Evolutionary conservation across 2,888 invertebrate genomes (phyloP).

Genomic region (Ernsta delagoae): DNA sequence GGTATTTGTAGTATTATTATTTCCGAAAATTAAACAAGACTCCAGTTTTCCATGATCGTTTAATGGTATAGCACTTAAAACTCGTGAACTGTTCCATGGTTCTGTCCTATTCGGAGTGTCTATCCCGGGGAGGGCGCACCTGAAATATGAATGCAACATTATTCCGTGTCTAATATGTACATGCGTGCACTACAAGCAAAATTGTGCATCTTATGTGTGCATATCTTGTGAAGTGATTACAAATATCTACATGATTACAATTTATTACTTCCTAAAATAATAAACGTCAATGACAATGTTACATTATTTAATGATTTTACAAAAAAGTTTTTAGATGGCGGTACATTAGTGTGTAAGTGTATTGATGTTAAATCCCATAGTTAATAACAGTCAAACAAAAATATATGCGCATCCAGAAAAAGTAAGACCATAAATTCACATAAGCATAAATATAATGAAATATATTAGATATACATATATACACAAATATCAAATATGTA

Average conservation of each 20-base stretch:
- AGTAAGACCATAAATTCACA: neutral
- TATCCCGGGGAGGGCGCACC: conserved; percentile 84
- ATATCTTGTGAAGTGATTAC: too few species aligned
- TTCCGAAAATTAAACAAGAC: conserved; percentile 85
- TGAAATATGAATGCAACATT: conserved; percentile 62
- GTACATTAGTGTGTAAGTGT: neutral
- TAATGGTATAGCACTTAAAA: conserved; percentile 84
- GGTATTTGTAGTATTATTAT: conserved; percentile 62
- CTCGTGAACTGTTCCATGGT: conserved; percentile 82
- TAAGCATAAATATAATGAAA: neutral
- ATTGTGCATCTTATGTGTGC: neutral
- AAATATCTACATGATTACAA: neutral
- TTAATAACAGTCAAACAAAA: neutral
- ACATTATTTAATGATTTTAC: neutral
- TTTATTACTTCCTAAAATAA: neutral
- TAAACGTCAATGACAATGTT: neutral
- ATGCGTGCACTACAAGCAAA: conserved; percentile 26
- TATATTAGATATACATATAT: neutral
- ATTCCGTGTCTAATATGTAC: neutral
- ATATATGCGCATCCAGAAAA: neutral
- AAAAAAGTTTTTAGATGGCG: neutral
- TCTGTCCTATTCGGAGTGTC: conserved; percentile 80
- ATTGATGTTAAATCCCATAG: neutral
- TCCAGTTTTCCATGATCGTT: conserved; percentile 85
- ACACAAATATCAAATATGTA: too few species aligned